Percentiles rank a stretch among this genome's conserved stretches.
These are phyloP conservation scores for Turritopsis rubra DNA, from an alignment of 30 jellyfish, hydroid and myxozoan genomes.

Conservation along the genomic window DNA sequence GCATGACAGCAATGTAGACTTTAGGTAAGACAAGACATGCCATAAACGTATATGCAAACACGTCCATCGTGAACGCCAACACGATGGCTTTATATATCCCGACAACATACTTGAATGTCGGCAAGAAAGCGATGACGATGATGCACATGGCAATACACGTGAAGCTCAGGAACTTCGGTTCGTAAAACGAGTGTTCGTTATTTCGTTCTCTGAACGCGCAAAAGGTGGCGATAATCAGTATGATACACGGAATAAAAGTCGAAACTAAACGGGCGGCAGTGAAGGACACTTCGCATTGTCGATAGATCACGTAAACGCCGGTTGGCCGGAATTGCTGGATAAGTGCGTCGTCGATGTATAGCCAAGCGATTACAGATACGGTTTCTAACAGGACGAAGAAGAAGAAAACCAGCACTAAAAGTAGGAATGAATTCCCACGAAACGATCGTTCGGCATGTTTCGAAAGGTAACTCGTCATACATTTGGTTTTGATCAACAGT, in stretches of 20 bases:
- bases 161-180: constrained; percentile 78
- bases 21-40: constrained; percentile 67
- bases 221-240: constrained; percentile 41
- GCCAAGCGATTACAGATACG: constrained; percentile 38
- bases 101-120: constrained; percentile 76
- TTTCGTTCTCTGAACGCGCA: constrained; percentile 66
- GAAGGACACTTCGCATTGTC: constrained; percentile 53
- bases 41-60: constrained; percentile 55
- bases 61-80: constrained; percentile 74
- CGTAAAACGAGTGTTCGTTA: constrained; percentile 59
- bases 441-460: constrained; percentile 19
- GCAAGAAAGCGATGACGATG: constrained; percentile 63
- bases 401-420: constrained; percentile 21
- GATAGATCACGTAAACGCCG: constrained; percentile 28
- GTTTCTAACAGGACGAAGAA: constrained; percentile 31
- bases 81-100: constrained; percentile 76
- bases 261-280: constrained; percentile 43
- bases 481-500: constrained; percentile 31
- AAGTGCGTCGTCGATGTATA: constrained; percentile 42
- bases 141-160: constrained; percentile 55
- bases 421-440: background rate
- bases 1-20: constrained; percentile 27
- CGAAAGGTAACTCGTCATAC: constrained; percentile 19
- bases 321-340: constrained; percentile 24
- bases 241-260: constrained; percentile 48